Evolutionary conservation across 2,113 vertebrate genomes (phyloP), one percentile per base, ranked within the genome.

Genomic region (Halichoeres trimaculatus): DNA sequence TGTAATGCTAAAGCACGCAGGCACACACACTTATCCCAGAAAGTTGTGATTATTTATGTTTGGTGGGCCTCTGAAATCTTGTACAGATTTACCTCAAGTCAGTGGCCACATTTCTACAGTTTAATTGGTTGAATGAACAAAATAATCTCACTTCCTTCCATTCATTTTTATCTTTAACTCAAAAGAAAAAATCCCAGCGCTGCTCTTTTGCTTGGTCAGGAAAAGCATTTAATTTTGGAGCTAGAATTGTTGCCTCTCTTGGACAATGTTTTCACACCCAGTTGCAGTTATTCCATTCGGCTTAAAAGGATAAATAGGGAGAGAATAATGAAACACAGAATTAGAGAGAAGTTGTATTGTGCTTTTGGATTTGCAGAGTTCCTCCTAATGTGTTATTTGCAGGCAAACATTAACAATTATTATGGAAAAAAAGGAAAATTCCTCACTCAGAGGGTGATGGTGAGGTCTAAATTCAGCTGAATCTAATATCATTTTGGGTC

Each of bases 231-330:
- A 20, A 86, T 90, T 90, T 85, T 55, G 83, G 67, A 76, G 68
- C 35, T 41, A 76, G 47, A 79, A 81, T 72, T 66, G 58, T 76
- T 73, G 64, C 61, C 78, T 78, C 45, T 76, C 56, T 68, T 77
- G 47, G 74, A 87, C 78, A 85, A 86, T 90, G 77, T 88, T 85
- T 83, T 87, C 48, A 77, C 65, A 81, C 83, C 57, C 62, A 78
- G 75, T 82, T 82, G 74, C 40, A 74, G 64, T 85, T 61, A 71
- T 92, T 88, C 83, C 54, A 77, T 80, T 77, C 36, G 45, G 67
- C 66, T 89, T 87, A 78, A 86, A 78, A 66, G 53, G 82, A 88
- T 83, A 86, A 87, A 87, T 84, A 70, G 63, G 70, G 66, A 82
- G 65, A 76, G 79, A 82, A 82, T 86, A 87, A 88, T 61, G 50